Base-by-base conservation (phyloP, 2,797 vertebrate genomes). In the Helarctos malayanus region DNA sequence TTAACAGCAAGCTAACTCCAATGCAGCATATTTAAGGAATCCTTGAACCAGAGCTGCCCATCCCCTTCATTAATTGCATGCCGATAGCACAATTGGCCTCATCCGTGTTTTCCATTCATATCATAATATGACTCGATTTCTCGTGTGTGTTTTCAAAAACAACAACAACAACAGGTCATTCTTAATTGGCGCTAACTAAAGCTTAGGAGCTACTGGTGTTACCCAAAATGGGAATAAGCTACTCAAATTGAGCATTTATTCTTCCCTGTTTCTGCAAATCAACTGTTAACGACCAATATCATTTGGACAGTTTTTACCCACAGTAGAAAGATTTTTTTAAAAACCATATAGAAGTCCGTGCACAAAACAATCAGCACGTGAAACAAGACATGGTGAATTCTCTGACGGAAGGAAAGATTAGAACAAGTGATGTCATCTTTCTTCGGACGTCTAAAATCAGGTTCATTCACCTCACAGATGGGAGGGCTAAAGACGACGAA, bases 391-490 rank as follows among this genome's bases (percentile, higher is more conserved):
- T 6, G 78, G 89, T 68, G 47, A 94, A 59, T 96, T 95, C 97
- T 92, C 90, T 95, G 68, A 35, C 78, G 57, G 89, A 75, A 93
- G 93, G 65, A 93, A 87, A 80, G 87, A 89, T 94, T 61, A 68
- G 88, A 94, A 68, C 41, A 12, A 90, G 21, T 96, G 95, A 94
- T 96, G 18, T 94, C 88, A 97, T 96, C 96, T 90, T 83, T 87
- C 92, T 96, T 96, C 78, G 76, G 32, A 59, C 83, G 18, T 96
- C 92, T 97, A 95, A 97, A 97, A 95, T 97, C 97, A 95, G 89
- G n/a, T 81, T 95, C 71, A 6, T 93, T 88, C 94, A 83, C 89
- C 93, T 96, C 95, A 83, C 98, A 97, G 97, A 98, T 96, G 98
- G 97, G 69, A 78, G 59, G 84, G 94, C 95, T 97, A 52, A 91